A percentile compares a stretch with the other conserved stretches of the same genome.
phyloP scores from a whole-genome alignment of 2,888 invertebrate species.

The Andrena minutula region DNA sequence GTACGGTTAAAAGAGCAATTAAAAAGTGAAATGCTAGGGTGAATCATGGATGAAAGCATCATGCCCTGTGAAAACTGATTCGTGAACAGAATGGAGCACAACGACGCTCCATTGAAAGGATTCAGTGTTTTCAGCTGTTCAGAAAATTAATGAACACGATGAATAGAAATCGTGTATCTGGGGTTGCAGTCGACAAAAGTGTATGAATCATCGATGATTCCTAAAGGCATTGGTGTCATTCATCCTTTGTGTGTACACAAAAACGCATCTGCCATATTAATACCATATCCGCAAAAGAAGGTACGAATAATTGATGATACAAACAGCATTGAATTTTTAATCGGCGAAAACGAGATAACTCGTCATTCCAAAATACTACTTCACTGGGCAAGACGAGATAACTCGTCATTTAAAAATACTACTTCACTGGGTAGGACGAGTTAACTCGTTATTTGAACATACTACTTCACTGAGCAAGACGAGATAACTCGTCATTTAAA shows the following conservation, averaged over 20 bases:
- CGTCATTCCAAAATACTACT: neutral
- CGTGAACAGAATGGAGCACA: conserved; percentile 21
- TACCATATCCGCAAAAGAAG: conserved; percentile 1
- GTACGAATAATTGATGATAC: too few species aligned
- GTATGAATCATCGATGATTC: conserved; percentile 54
- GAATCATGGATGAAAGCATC: neutral
- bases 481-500: too few species aligned
- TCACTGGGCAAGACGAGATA: too few species aligned
- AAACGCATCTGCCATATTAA: conserved; percentile 16
- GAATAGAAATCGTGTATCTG: conserved; percentile 28
- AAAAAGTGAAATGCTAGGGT: too few species aligned
- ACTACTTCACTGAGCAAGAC: too few species aligned
- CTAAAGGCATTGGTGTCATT: conserved; percentile 38
- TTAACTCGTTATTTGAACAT: too few species aligned
- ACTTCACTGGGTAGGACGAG: too few species aligned
- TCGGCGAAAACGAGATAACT: neutral
- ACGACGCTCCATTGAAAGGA: conserved; percentile 1
- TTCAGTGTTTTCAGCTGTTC: neutral
- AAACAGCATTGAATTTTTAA: too few species aligned
- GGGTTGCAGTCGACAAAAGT: conserved; percentile 6
- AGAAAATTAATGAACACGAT: conserved; percentile 29
- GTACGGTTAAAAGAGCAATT: too few species aligned
- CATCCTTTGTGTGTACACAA: conserved; percentile 20
- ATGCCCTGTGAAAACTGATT: neutral
- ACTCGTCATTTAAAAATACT: too few species aligned